Percentiles rank a stretch among this genome's conserved stretches.
phyloP scores from a whole-genome alignment of 92 coral and sea anemone species.

The Isaurus tuberculatus region DNA sequence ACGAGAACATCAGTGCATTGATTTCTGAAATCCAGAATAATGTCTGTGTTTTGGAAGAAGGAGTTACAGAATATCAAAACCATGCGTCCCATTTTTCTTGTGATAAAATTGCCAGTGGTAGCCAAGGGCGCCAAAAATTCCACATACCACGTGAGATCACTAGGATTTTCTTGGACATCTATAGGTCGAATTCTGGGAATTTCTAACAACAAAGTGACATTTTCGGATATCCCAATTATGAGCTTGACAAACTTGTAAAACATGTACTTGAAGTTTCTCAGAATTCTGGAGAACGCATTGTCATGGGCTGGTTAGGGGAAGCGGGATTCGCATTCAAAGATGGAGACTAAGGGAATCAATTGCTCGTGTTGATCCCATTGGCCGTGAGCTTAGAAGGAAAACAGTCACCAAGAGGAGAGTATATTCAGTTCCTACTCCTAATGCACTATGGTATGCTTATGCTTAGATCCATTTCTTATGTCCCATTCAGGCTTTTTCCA shows the following conservation, averaged over 20 bases:
- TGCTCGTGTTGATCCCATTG: neutral
- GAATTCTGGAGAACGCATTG: too few species aligned
- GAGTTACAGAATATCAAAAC: neutral
- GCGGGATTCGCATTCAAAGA: neutral
- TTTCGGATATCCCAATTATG: too few species aligned
- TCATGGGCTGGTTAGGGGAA: too few species aligned
- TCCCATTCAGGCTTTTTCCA: neutral
- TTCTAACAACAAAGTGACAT: too few species aligned
- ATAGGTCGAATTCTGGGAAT: neutral
- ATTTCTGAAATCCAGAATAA: neutral
- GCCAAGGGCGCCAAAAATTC: neutral
- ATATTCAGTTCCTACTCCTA: neutral
- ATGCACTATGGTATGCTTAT: neutral
- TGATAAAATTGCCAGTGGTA: too few species aligned
- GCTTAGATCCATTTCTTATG: neutral
- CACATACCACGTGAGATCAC: neutral
- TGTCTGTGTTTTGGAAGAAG: neutral
- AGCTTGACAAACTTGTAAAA: too few species aligned
- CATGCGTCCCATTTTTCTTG: neutral
- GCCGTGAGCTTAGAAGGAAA: neutral
- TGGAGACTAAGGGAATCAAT: neutral
- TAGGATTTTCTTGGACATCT: neutral
- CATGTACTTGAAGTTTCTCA: too few species aligned
- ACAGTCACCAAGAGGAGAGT: constrained; percentile 4
- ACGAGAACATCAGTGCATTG: neutral